Conservation (phyloP, 2,113 vertebrate species). For the Hippolais icterina region DNA sequence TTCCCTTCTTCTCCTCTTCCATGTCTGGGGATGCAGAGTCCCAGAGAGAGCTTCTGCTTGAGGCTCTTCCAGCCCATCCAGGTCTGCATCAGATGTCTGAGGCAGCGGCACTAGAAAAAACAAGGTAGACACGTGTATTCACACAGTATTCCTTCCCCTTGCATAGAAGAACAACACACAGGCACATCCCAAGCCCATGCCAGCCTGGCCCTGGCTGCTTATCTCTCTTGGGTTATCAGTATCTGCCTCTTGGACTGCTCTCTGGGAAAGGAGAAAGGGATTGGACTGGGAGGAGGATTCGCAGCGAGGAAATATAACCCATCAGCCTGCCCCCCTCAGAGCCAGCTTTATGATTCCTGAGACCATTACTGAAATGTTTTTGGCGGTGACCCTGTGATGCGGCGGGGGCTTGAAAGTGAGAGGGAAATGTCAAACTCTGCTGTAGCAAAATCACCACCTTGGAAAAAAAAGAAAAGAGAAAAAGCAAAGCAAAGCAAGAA, state of each 20-base stretch:
- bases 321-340: not conserved
- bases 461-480: not conserved
- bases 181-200: not conserved
- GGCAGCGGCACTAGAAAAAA: not conserved
- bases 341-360: not conserved
- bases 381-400: not conserved
- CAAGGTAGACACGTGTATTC: accelerated
- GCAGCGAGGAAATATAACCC: not conserved
- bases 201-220: not conserved
- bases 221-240: not conserved
- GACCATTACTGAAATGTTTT: conserved; percentile 47
- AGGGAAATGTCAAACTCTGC: conserved; percentile 14
- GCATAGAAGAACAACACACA: not conserved
- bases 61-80: not conserved
- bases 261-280: not conserved
- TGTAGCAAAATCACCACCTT: not conserved
- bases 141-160: not conserved
- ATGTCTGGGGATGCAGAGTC: not conserved
- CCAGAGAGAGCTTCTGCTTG: not conserved
- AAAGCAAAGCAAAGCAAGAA: conserved; percentile 50
- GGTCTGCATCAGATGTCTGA: not conserved
- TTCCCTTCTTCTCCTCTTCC: not conserved
- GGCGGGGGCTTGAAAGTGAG: not conserved
- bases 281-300: not conserved
- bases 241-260: not conserved